Base-by-base conservation (phyloP, 2,888 invertebrate species). In the Spatulosminthurus flaviceps region DNA sequence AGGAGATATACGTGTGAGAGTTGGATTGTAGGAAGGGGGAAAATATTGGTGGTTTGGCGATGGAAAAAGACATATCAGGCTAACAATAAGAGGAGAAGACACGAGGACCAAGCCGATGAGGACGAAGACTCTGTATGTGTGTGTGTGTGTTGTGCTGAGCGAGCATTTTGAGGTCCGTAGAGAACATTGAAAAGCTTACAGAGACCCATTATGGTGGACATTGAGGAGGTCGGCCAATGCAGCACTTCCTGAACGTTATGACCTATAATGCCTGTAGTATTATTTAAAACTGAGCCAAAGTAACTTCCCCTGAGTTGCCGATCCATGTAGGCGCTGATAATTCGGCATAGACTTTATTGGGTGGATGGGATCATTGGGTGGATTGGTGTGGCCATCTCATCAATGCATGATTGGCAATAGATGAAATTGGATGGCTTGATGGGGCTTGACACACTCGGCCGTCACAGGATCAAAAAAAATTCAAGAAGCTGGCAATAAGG, bases 241-340 rank as follows among this genome's bases (percentile, higher is more conserved):
- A 84, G 84, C 83, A 85, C 85, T 85, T 85, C 85, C 85, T 84
- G 84, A 85, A 82, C 84, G 85, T 84, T 84, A 85, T 84, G 85
- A 85, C 85, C 85, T 84, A 84, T 85, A 84, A 85, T 85, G 83
- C 81, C 81, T 82, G 82, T 82, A 83, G 84, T 83, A 85, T 84
- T 85, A 84, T 84, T 85, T 85, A 84, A 84, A 85, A 85, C 80
- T 83, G 82, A 82, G 83, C 83, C 81, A 66, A 70, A 78, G 73
- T 76, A 71, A 67, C 77, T 77, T 77, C 75, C 75, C 51, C 51
- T 67, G 41, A 41, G 19, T 77, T 72, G 69, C 77, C 80, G 77
- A 77, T 77, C 73, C 77, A 77, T 66, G 61, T 22, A 51, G 72
- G 75, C 43, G 71, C 78, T 70, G 74, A 78, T 80, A 80, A 80